phyloP scores from a whole-genome alignment of 2,113 vertebrate species.

The Carassius gibelio region DNA sequence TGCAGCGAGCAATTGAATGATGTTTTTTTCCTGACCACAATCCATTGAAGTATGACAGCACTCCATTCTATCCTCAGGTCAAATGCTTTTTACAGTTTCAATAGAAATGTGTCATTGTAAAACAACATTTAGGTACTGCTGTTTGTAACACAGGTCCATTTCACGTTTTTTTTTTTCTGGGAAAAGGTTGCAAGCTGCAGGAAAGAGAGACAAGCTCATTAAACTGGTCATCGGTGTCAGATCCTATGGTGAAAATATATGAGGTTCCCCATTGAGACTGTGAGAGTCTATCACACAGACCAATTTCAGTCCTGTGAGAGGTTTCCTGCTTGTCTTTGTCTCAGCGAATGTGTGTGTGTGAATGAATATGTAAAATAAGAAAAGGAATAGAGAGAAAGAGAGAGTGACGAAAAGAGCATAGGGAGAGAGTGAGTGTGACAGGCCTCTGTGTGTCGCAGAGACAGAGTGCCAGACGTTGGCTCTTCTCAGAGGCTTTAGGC shows the following conservation, averaged over 20 bases:
- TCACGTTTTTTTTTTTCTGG: not conserved
- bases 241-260: not conserved
- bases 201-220: conserved; percentile 15
- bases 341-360: conserved; percentile 16
- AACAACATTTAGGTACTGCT: conserved; percentile 1
- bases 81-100: not conserved
- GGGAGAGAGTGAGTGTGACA: conserved; percentile 23
- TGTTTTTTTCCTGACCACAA: conserved; percentile 3
- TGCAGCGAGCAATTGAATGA: not conserved
- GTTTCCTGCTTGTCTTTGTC: conserved; percentile 17
- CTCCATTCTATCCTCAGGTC: not conserved
- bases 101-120: conserved; percentile 7
- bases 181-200: not conserved
- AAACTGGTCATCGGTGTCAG: conserved; percentile 33
- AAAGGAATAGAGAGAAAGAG: conserved; percentile 3
- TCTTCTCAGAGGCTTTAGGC: conserved; percentile 24
- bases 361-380: not conserved
- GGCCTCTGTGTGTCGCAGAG: conserved; percentile 51
- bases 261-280: conserved; percentile 16
- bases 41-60: conserved; percentile 5
- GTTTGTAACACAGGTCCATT: conserved; percentile 12
- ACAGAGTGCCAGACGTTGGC: conserved; percentile 54
- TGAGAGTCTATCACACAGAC: conserved; percentile 23
- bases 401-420: conserved; percentile 22
- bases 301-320: conserved; percentile 15